phyloP scores from a whole-genome alignment of 1,140 invertebrate species.

The Pseudobourletiella spinata region DNA sequence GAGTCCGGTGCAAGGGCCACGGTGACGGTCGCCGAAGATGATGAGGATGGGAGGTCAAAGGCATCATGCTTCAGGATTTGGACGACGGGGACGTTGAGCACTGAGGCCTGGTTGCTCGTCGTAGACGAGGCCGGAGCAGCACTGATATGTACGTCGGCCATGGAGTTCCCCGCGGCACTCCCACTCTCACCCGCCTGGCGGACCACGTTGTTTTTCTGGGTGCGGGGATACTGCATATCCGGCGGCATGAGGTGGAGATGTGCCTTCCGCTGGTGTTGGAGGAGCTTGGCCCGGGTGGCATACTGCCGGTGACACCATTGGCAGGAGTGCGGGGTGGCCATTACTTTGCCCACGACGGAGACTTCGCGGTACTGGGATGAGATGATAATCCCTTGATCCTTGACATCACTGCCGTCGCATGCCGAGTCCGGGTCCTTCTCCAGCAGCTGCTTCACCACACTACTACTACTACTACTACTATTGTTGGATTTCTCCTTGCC shows the following conservation, averaged over 20 bases:
- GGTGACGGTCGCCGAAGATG: background rate
- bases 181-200: background rate
- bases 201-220: conserved; percentile 33
- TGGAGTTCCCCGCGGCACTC: background rate
- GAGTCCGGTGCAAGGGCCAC: background rate
- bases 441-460: background rate
- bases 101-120: background rate
- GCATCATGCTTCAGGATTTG: background rate
- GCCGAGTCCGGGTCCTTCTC: conserved; percentile 4
- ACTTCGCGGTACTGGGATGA: conserved; percentile 45
- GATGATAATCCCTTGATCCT: background rate
- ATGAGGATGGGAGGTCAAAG: background rate
- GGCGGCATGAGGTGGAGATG: conserved; percentile 49
- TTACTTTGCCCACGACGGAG: conserved; percentile 55
- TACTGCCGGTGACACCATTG: conserved; percentile 78
- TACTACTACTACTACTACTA: background rate
- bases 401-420: conserved; percentile 39
- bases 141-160: background rate
- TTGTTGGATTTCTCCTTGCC: conserved; percentile 38
- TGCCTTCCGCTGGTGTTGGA: conserved; percentile 70
- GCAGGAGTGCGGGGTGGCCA: conserved; percentile 63
- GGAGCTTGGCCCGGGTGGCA: conserved; percentile 67
- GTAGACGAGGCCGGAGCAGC: background rate
- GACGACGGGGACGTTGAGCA: background rate
- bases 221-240: conserved; percentile 36